Evolutionary conservation across 2,888 invertebrate species (phyloP), one percentile per base, ranked within the genome.

Genomic region (Eucriotettix oculatus): DNA sequence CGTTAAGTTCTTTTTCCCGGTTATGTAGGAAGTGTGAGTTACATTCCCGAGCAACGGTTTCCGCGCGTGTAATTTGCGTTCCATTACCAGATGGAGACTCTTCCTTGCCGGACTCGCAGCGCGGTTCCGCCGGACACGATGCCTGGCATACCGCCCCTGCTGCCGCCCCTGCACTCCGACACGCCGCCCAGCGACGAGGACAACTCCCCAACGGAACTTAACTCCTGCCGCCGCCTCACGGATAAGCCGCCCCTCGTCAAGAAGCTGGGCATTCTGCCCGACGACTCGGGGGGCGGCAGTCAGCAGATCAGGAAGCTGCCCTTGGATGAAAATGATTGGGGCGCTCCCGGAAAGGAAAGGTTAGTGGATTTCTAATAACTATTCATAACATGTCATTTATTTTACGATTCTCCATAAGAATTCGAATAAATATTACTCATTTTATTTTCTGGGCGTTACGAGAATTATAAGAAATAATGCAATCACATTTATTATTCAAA

Each of bases 121-220:
- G 48, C 48, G 48, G 29, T 29, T n/a, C 48, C 48, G 48, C 48
- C 48, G 14, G 48, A n/a, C 48, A n/a, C 48, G 29, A 29, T 29
- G 29, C 29, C 29, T 7, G 29, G n/a, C 48, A 48, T 48, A n/a
- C 48, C 48, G 48, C 14, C 48, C 14, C 48, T 9, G 48, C 48
- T 48, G 48, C 14, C 12, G 48, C 48, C 14, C 12, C 14, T n/a
- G 48, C n/a, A 5, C 14, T 48, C 48, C 2, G 48, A 12, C 14
- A 77, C 78, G 56, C 68, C 69, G 73, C 68, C 67, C 62, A 90
- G 89, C 67, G 90, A 90, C 73, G 90, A 90, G 76, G 88, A 88
- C 70, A 87, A 87, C 75, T 90, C 90, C 11, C 90, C 90, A 56
- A 88, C 89, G 58, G 90, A 90, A 76, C 79, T 90, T 73, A 88